Evolutionary conservation across 2,888 invertebrate genomes (phyloP), one percentile per base, ranked within the genome.

Genomic region (Leptura quadrifasciata): DNA sequence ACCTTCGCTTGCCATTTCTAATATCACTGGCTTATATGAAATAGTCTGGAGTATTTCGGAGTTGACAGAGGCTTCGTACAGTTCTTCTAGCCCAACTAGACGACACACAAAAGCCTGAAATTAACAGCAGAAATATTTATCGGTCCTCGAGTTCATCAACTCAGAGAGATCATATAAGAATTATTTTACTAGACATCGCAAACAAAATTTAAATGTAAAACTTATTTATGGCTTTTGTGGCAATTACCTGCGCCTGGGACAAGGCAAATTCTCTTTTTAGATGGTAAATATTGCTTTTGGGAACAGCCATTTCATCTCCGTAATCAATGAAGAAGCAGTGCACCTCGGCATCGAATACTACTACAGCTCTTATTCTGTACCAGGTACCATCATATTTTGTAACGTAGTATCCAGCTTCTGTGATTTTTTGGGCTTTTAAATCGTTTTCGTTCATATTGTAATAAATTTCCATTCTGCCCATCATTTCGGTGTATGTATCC

Each of bases 291-390:
- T 91, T 90, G 27, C 90, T 86, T 12, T 91, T 88, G 4, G 89
- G 82, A 24, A 94, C 91, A 17, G 88, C 86, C 63, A 93, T 93
- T 77, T 93, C 93, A 80, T 94, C 95, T 0, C 96, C 96, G 80
- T 92, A 93, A 87, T 96, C 96, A 10, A 96, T 93, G 78, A 95
- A 93, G 81, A 94, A 94, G 70, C 94, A 94, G 55, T 83, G 81
- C 8, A 88, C 84, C 9, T 81, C 79, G 9, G 82, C 87, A 8
- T 82, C 83, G 0, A 78, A 73, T 0, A 82, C 74, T n/a, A 80
- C 88, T 55, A 89, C 79, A 6, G 90, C 89, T 24, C 89, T 84
- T 0, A 91, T 90, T 54, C 92, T 85, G 72, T 89, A 89, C 90
- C 91, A 91, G 0, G 85, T 86, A n/a, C 86, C 87, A 0, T 90